Evolutionary conservation across 1,140 invertebrate species (phyloP), one percentile per base, ranked within the genome.

Genomic region (Drosophila rhopaloa): DNA sequence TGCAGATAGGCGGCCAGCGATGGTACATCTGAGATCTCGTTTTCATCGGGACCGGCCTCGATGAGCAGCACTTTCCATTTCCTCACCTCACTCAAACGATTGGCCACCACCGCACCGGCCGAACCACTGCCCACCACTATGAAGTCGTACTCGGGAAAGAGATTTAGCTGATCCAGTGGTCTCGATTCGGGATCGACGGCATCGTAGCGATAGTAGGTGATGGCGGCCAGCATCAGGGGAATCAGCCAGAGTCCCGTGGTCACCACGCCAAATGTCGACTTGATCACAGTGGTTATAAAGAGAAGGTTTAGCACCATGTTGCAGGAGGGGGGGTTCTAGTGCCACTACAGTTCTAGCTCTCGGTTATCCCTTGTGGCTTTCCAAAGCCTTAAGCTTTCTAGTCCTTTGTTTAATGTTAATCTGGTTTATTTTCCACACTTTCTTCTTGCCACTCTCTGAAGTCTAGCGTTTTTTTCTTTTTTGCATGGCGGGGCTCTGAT

Each of bases 1-100:
- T 98, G 97, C 8, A 98, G 93, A 86, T 97, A 98, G 0, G 96
- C 97, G 0, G 97, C 96, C 70, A 98, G 88, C 32, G 97, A 96
- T 5, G 97, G 97, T 14, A 98, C 97, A 82, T 98, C 97, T 0
- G 96, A 96, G 48, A 98, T 96, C 92, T 97, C 96, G 91, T 97
- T 97, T 90, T 98, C 98, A 79, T 98, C 96, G 2, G 96, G 97
- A 3, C 98, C 98, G 7, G 97, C 97, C 93, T 99, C 98, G 24
- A 99, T 91, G 1, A 99, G 93, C 16, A 99, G 93, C 0, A 98
- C 95, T 61, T 95, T 96, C 96, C 96, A 97, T 47, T 95, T 93
- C 6, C 94, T 92, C 11, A 96, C 92, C 91, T 99, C 98, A 0
- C 96, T 96, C 27, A 99, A 93, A 10, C 98, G 94, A 82, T 95